Evolutionary conservation across 1,140 invertebrate genomes (phyloP), one percentile per base, ranked within the genome.

Genomic region (Drosophila hydei): DNA sequence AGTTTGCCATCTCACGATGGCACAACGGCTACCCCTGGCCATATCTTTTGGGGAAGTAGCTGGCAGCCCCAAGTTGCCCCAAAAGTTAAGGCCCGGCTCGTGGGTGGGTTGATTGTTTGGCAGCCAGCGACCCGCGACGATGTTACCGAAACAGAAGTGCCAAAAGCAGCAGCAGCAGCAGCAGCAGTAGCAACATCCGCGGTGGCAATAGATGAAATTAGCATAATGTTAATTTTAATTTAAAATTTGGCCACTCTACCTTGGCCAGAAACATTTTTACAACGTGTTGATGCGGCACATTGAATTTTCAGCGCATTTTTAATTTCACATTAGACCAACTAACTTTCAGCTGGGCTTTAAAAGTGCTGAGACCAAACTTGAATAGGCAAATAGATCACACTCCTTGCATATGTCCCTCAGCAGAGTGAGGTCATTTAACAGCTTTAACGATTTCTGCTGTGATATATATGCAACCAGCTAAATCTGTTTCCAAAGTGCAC

Each of bases 171-270:
- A 63, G 25, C 18, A 48, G 58, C 69, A 42, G 75, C 50, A 72
- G 68, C 25, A 38, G 19, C 21, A 16, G 18, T 42, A 18, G 16
- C 51, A 36, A 19, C 16, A n/a, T 27, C 42, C 33, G 14, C 30
- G 23, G 50, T 56, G 40, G 79, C 58, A 76, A 85, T 77, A 80
- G 80, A 71, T 65, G 45, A 80, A 77, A 85, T 85, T 85, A 87
- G 80, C 80, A 87, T 85, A 85, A 85, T 81, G 81, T 85, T 85
- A 80, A 85, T 85, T 85, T 85, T 87, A 85, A 85, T 85, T 85
- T 85, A 74, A 87, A 85, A 81, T 87, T 85, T 87, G 65, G 83
- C 81, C 81, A 81, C 81, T 77, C 83, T 65, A 77, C 78, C 70
- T 62, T 80, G 73, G 81, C 81, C 73, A 67, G 56, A 59, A 78